Evolutionary conservation across 2,888 invertebrate genomes (phyloP), one percentile per base, ranked within the genome.

Genomic region (Linnaemya vulpina): DNA sequence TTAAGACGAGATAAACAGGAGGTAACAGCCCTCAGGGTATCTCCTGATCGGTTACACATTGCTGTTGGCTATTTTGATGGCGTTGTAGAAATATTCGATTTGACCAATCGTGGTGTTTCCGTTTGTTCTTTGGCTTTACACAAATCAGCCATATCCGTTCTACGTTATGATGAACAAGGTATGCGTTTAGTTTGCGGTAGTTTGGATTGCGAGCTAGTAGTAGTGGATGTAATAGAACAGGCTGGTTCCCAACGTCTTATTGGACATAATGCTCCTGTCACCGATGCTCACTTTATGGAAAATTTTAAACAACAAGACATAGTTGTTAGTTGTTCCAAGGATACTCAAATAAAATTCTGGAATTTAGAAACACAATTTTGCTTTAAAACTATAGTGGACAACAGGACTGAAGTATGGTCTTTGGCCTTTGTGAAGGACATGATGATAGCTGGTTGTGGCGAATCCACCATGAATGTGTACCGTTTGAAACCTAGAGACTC

Each of bases 341-440:
- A 99, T 91, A 96, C 97, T 10, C 97, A 97, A 91, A 95, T 99
- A 0, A 99, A 99, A 92, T 98, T 99, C 91, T 99, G 99, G 99
- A 98, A 99, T 92, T 93, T 99, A 87, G 96, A 97, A 87, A 98
- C 98, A 8, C 97, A 98, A 89, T 97, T 98, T 90, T 99, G 99
- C 92, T 99, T 99, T 90, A 97, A 97, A 92, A 99, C 99, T 3
- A 93, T 99, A 68, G 95, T 97, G 53, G 98, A 97, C 80, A 96
- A 97, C 92, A 94, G 95, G 89, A 95, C 96, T 87, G 98, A 98
- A 94, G 95, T 99, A 25, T 98, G 98, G 97, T 95, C 96, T 58
- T 94, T 98, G 89, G 94, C 95, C 43, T 92, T 98, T 62, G 91
- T 97, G 38, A 96, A 96, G 89, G 94, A 97, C 89, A 95, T 97